Evolutionary conservation across 2,888 invertebrate species (phyloP), one percentile per base, ranked within the genome.

Genomic region (Idaea biselata): DNA sequence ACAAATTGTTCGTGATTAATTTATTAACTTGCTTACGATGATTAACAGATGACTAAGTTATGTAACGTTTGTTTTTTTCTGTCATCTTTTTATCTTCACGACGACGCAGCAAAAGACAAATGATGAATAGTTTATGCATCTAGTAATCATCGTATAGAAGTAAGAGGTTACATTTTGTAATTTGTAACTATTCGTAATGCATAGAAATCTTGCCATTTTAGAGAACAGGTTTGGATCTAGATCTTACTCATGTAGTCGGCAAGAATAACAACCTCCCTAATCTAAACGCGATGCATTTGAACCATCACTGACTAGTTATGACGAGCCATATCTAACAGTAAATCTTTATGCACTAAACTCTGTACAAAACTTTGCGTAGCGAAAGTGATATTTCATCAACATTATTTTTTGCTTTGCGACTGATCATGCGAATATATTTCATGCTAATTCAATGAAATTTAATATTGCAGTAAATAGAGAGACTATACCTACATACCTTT

Each of bases 331-430:
- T 44, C 44, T 44, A 14, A 14, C 44, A 63, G 56, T 63, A 64
- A 61, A 63, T 68, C 68, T 69, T 68, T 69, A 69, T 74, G 72
- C 68, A 63, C 66, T 65, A 65, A 16, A 55, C 61, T 55, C 59
- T 63, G 68, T 63, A 68, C 64, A 64, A 75, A 60, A 65, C 55
- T 64, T 64, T 62, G 66, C 65, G 55, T 57, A 69, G 86, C 85
- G 80, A 82, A 80, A 82, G 81, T 80, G 71, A 77, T 73, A 61
- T 76, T 73, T 71, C 71, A 71, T 76, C 76, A 73, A 44, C 44
- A 79, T 77, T 61, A 73, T 77, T 68, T 73, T 73, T 72, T 79
- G 86, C 87, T 78, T 67, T 75, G 88, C 88, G 83, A 86, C 78
- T 86, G 79, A 75, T 73, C 71, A 70, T 72, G 81, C 81, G 77